These are phyloP conservation scores for Mellilla xanthometata DNA, from an alignment of 2,888 invertebrate genomes.

Conservation along the genomic window DNA sequence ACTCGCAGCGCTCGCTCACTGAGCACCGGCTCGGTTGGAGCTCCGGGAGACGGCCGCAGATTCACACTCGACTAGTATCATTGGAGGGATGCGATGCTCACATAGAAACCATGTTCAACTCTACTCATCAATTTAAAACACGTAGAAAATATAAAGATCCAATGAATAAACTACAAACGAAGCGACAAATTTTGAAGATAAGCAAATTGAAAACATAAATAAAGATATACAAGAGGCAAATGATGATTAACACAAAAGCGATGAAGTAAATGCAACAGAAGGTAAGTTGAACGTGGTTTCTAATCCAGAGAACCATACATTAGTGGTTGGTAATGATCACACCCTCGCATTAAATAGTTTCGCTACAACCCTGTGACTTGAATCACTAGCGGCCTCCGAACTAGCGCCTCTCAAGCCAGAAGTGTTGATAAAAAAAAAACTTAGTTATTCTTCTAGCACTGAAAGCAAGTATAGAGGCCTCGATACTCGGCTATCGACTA, in stretches of 20 bases:
- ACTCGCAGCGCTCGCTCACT: no score
- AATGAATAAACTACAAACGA: background rate
- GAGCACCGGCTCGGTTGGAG: slow-evolving; percentile 24
- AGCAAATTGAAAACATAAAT: background rate
- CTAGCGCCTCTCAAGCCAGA: no score
- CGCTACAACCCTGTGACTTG: slow-evolving; percentile 35
- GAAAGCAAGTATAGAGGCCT: background rate
- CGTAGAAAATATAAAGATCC: no score
- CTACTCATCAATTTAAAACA: background rate
- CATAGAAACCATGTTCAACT: slow-evolving; percentile 3
- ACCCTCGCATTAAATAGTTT: slow-evolving; percentile 27
- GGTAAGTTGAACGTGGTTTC: background rate
- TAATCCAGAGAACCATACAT: background rate
- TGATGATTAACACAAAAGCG: background rate
- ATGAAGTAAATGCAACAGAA: background rate
- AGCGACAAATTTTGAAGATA: no score
- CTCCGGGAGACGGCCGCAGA: slow-evolving; percentile 54
- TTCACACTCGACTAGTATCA: slow-evolving; percentile 74
- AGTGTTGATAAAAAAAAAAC: no score
- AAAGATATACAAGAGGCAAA: background rate
- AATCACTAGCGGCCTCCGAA: slow-evolving; percentile 19
- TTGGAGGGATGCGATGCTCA: slow-evolving; percentile 39
- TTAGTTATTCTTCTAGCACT: no score
- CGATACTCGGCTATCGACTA: slow-evolving; percentile 14
- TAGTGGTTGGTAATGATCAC: slow-evolving; percentile 10